phyloP scores from a whole-genome alignment of 2,113 vertebrate genomes.

The Pavo muticus region DNA sequence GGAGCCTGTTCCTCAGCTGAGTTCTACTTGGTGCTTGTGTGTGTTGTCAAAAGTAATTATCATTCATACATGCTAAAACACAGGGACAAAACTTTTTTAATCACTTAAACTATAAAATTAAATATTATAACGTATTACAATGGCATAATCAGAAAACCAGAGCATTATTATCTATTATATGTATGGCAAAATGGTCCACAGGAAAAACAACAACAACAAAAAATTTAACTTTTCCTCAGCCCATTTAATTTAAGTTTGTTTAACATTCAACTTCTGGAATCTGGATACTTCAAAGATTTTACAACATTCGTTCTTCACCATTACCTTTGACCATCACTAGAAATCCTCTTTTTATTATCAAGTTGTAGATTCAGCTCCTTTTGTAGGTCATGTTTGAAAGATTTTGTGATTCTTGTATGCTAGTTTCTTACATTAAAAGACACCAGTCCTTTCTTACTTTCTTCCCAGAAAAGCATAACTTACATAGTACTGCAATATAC shows the following conservation, averaged over 20 bases:
- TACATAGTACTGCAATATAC: neutral
- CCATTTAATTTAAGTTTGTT: neutral
- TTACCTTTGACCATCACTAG: neutral
- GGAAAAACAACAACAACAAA: neutral
- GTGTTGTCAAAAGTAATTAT: neutral
- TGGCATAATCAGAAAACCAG: neutral
- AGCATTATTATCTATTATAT: neutral
- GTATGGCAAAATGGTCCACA: neutral
- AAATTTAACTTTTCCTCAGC: neutral
- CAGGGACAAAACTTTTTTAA: neutral
- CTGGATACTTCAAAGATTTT: neutral
- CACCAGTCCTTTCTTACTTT: neutral
- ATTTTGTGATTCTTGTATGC: neutral
- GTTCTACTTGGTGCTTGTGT: neutral
- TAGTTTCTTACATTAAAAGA: constrained; percentile 17
- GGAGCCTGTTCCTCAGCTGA: neutral
- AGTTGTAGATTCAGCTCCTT: neutral
- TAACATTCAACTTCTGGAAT: neutral
- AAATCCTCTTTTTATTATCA: neutral
- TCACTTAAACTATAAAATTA: neutral
- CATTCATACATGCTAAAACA: neutral
- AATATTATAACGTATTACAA: neutral
- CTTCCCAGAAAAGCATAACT: constrained; percentile 7
- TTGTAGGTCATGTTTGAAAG: neutral
- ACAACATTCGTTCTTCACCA: neutral